These are phyloP conservation scores for Megaceryle torquata DNA, from an alignment of 2,113 vertebrate genomes.

Conservation along the genomic window DNA sequence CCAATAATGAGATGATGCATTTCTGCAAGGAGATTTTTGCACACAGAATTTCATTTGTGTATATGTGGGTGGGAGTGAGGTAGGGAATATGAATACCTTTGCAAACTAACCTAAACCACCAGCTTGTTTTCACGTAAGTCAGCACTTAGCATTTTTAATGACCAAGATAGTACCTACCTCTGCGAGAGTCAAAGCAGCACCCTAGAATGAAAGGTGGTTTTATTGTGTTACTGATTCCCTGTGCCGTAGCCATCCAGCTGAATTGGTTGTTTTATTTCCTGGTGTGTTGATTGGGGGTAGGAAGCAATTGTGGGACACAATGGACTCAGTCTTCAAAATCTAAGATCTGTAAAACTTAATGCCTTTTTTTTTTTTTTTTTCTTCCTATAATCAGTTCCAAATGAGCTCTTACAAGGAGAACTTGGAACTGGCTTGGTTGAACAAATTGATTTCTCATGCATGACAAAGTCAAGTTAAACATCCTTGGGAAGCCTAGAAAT, in stretches of 20 bases:
- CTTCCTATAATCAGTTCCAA: conserved; percentile 74
- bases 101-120: not conserved
- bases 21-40: not conserved
- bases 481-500: conserved; percentile 27
- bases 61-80: not conserved
- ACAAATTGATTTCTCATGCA: conserved; percentile 67
- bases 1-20: not conserved
- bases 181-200: not conserved
- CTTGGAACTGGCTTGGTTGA: conserved; percentile 54
- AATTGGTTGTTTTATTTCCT: not conserved
- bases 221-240: not conserved
- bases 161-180: not conserved
- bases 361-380: not conserved
- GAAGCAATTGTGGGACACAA: not conserved
- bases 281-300: not conserved
- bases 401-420: conserved; percentile 58
- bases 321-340: conserved; percentile 48
- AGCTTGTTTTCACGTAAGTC: not conserved
- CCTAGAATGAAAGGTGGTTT: not conserved
- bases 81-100: not conserved
- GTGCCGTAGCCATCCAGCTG: not conserved
- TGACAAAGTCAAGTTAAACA: conserved; percentile 24
- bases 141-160: not conserved
- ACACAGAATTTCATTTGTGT: not conserved
- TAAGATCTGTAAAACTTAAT: conserved; percentile 57